phyloP scores from a whole-genome alignment of 2,888 invertebrate genomes.

The Fissipunctia ypsillon region DNA sequence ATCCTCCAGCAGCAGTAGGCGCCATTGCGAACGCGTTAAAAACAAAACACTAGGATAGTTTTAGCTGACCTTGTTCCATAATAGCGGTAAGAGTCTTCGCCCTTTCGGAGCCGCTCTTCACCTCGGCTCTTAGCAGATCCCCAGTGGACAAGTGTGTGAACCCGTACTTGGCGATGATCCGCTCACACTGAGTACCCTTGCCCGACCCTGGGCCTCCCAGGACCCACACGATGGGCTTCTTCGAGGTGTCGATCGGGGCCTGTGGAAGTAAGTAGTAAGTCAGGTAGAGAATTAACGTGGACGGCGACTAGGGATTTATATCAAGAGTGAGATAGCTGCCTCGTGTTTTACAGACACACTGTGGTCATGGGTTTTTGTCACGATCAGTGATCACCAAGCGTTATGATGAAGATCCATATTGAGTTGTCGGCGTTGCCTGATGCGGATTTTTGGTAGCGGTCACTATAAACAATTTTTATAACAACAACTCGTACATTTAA shows the following conservation, averaged over 20 bases:
- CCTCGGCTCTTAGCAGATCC: constrained; percentile 97
- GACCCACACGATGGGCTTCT: constrained; percentile 96
- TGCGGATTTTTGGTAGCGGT: too few species aligned
- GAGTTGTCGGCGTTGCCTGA: background rate
- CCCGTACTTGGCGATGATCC: constrained; percentile 97
- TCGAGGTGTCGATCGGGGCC: constrained; percentile 83
- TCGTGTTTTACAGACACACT: background rate
- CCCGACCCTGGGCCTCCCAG: constrained; percentile 98
- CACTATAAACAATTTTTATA: background rate
- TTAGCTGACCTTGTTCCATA: constrained; percentile 94
- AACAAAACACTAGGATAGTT: background rate
- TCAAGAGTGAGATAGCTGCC: background rate
- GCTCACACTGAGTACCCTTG: constrained; percentile 98
- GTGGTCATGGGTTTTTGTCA: background rate
- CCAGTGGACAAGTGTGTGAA: constrained; percentile 98
- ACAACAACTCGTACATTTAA: too few species aligned
- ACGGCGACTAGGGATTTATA: background rate
- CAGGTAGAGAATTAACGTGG: background rate
- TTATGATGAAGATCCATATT: background rate
- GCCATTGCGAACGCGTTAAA: background rate
- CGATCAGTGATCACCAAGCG: too few species aligned
- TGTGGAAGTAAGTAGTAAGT: constrained; percentile 58
- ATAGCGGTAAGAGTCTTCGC: constrained; percentile 95
- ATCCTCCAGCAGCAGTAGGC: background rate
- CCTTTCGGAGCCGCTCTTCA: constrained; percentile 95